These are phyloP conservation scores for Progne subis DNA, from an alignment of 2,113 vertebrate genomes.

Conservation along the genomic window DNA sequence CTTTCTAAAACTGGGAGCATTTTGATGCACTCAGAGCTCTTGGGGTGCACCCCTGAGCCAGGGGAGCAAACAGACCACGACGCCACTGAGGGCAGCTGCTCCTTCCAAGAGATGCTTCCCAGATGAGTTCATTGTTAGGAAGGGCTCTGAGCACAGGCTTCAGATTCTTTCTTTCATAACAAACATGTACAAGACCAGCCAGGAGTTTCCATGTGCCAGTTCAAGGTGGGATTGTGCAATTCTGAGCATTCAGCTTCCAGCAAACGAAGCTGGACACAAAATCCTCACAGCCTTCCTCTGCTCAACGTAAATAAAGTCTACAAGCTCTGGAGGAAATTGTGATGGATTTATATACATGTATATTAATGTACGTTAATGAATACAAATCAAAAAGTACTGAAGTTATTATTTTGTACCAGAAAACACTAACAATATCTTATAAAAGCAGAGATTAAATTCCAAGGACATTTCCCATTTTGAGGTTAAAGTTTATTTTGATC, in stretches of 20 bases:
- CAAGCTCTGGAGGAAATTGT: not conserved
- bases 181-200: not conserved
- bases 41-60: not conserved
- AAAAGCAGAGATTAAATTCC: not conserved
- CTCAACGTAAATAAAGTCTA: not conserved
- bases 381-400: not conserved
- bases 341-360: not conserved
- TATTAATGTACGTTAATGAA: not conserved
- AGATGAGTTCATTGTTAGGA: not conserved
- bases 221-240: slow-evolving; percentile 9
- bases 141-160: not conserved
- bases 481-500: not conserved
- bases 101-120: not conserved
- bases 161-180: not conserved
- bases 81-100: rapidly evolving
- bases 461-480: not conserved
- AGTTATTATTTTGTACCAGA: not conserved
- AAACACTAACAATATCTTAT: not conserved
- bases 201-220: not conserved
- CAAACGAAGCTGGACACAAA: not conserved
- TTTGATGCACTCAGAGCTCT: not conserved
- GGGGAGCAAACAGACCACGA: not conserved
- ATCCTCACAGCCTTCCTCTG: not conserved
- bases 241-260: not conserved
- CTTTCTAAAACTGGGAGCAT: not conserved